Conservation (phyloP, 2,797 vertebrate genomes). For the Leptoclinus maculatus region DNA sequence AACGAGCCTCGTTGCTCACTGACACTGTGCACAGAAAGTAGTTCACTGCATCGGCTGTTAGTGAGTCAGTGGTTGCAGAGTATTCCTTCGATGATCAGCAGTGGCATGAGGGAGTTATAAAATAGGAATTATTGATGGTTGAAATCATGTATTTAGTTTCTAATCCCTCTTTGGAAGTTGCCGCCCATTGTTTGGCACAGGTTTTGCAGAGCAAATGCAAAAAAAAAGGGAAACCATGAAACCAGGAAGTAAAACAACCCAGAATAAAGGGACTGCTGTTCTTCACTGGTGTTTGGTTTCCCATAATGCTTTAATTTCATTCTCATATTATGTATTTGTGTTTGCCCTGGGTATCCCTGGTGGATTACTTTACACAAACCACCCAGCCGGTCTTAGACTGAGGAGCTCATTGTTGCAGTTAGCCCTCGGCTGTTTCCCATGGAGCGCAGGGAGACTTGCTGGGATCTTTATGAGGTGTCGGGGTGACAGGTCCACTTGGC, state of each 20-base stretch:
- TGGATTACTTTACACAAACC: conserved; percentile 61
- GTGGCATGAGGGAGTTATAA: conserved; percentile 39
- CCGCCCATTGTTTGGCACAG: conserved; percentile 45
- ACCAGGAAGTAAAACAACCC: conserved; percentile 59
- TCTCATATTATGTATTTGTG: conserved; percentile 59
- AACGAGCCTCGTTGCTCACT: not conserved
- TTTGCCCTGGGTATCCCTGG: conserved; percentile 55
- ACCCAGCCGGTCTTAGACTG: conserved; percentile 61
- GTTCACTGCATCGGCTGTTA: conserved; percentile 18
- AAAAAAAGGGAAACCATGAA: conserved; percentile 25
- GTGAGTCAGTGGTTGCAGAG: conserved; percentile 46
- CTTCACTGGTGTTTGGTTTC: conserved; percentile 54
- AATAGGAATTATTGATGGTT: conserved; percentile 48
- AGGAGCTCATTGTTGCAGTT: conserved; percentile 50
- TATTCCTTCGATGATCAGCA: conserved; percentile 28
- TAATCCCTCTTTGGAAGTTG: conserved; percentile 38
- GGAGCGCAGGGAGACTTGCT: conserved; percentile 44
- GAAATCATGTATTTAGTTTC: conserved; percentile 27
- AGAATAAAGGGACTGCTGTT: conserved; percentile 29
- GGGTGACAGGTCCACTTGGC: conserved; percentile 68
- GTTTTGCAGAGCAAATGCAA: conserved; percentile 20
- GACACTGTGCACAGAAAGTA: not conserved
- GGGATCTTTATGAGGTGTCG: conserved; percentile 69
- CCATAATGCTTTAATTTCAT: conserved; percentile 61
- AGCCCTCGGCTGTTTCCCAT: conserved; percentile 55